Evolutionary conservation across 2,113 vertebrate genomes (phyloP), one percentile per base, ranked within the genome.

Genomic region (Pelmatolapia mariae): DNA sequence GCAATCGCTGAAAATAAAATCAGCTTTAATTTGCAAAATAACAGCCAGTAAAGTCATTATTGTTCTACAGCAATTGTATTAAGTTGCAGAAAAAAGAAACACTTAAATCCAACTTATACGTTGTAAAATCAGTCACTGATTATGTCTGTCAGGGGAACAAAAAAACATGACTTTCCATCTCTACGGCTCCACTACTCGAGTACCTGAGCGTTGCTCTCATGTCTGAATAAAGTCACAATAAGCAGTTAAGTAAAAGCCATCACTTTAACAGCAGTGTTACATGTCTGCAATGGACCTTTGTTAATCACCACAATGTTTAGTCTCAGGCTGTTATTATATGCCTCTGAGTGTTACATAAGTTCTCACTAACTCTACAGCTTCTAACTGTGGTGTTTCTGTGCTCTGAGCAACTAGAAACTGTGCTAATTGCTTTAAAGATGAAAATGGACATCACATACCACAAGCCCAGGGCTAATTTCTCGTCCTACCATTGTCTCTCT

Each of bases 361-460:
- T 84, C n/a, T 80, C 59, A 40, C 50, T 76, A 59, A 80, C 40
- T 76, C 24, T 78, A 13, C 24, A 50, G 73, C 26, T 50, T 26
- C 26, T 78, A 19, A 57, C 61, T n/a, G 18, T 59, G 82, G 73
- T 43, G 88, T 84, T 91, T 85, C 73, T 71, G 79, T 71, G 78
- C 80, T 82, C 83, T 81, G 83, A 84, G 79, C 83, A 83, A 56
- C 19, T 71, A 84, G 43, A 91, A 43, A 83, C 71, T 79, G 78
- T 76, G 57, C 80, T 38, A 71, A 19, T 68, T 59, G 57, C 82
- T 89, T 83, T 82, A 81, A 78, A 82, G 10, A 86, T 66, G 43
- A 86, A 81, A 45, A 63, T 31, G 50, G 78, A 76, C 33, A 81
- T 87, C 54, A 59, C 43, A 56, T 3, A 85, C 3, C 31, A 83